Base-by-base conservation (phyloP, 2,113 vertebrate species). In the Nothocercus julius region DNA sequence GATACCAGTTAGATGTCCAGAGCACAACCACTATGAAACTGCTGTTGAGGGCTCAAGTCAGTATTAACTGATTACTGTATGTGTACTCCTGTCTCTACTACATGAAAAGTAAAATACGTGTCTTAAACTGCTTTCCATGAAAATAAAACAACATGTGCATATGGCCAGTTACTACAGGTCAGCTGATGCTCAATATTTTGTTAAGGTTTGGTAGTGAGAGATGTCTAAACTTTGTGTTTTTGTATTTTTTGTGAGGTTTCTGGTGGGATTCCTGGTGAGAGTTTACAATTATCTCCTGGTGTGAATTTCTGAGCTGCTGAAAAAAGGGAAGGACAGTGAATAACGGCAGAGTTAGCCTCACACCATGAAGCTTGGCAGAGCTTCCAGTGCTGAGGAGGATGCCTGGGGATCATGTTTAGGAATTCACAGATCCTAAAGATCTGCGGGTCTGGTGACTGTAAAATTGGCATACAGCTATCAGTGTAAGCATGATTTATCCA, bases 201-300 rank as follows among this genome's bases (percentile, higher is more conserved):
- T 87, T 86, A 78, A 90, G 94, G 90, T 73, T 53, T 93, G 53
- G 85, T 70, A 77, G 76, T 77, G 85, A 80, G 89, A 96, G 53
- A 89, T 86, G 69, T 90, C 69, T 93, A 75, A 95, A 94, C 83
- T 81, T 90, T 84, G 77, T 94, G 63, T 92, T 95, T 94, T 86
- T 84, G 92, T 32, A 83, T 79, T 94, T 94, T 96, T 94, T 96
- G 58, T 84, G 96, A 93, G 69, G 58, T 88, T 97, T 96, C 88
- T 64, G 80, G 40, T 96, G 2, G 1, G 25, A 25, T 70, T 81
- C 42, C 36, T 59, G 30, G 24, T 81, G 45, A 74, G 45, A 67
- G 11, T n/a, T 56, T 44, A 5, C 25, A 40, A 69, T 67, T 59
- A 32, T 66, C 54, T 82, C 77, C 27, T 0, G 0, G 24, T 40